Percentiles rank a stretch among this genome's conserved stretches.
Conservation (phyloP, 2,888 invertebrate genomes). For the Xestia sexstrigata region DNA sequence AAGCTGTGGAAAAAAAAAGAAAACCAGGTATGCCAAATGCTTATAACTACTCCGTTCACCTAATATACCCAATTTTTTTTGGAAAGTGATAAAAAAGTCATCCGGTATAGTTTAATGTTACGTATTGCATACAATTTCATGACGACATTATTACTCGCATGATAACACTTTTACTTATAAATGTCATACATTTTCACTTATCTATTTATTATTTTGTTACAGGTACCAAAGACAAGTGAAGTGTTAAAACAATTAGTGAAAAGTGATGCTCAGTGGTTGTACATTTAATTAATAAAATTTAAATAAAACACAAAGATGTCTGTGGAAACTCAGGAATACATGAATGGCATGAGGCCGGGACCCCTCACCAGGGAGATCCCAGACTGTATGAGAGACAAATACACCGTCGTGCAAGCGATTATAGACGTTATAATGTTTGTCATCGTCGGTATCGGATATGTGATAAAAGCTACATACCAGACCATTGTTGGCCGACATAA, state of each 20-base stretch:
- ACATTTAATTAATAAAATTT: slow-evolving; percentile 26
- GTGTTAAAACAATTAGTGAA: slow-evolving; percentile 56
- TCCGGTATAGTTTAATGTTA: not conserved
- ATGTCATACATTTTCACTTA: not conserved
- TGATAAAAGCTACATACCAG: slow-evolving; percentile 91
- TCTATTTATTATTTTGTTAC: slow-evolving; percentile 62
- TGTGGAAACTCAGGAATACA: slow-evolving; percentile 84
- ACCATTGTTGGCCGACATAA: slow-evolving; percentile 91
- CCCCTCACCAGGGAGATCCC: slow-evolving; percentile 87
- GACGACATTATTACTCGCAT: not conserved
- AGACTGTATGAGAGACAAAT: slow-evolving; percentile 87
- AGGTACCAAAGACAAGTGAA: slow-evolving; percentile 67
- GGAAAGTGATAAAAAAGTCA: too few species aligned
- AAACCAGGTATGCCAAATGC: too few species aligned
- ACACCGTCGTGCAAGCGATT: slow-evolving; percentile 88
- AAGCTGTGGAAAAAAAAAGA: too few species aligned
- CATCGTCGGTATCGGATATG: slow-evolving; percentile 85
- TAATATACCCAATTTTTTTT: too few species aligned
- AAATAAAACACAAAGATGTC: slow-evolving; percentile 74
- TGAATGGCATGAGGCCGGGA: slow-evolving; percentile 85
- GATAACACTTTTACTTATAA: not conserved
- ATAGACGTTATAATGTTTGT: slow-evolving; percentile 91
- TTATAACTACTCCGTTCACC: too few species aligned
- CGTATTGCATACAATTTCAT: not conserved
- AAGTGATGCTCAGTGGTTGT: slow-evolving; percentile 76